Evolutionary conservation across 2,888 invertebrate genomes (phyloP).

Genomic region (Eucera pruinosa): DNA sequence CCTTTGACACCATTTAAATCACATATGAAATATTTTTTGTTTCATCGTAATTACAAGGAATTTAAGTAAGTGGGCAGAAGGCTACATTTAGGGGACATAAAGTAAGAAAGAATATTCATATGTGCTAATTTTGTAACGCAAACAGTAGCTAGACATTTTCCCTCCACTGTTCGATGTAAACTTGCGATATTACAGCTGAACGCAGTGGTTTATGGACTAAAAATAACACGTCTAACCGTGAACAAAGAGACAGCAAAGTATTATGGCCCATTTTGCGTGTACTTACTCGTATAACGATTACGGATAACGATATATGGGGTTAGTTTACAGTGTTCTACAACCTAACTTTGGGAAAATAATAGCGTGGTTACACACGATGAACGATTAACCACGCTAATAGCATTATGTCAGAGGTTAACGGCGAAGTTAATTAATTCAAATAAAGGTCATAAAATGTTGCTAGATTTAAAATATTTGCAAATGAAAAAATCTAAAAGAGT

Average conservation of each 20-base stretch:
- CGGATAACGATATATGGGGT: too few species aligned
- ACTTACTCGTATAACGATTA: slow-evolving; percentile 23
- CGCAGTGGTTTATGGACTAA: slow-evolving; percentile 13
- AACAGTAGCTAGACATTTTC: not conserved
- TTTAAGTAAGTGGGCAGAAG: too few species aligned
- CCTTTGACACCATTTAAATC: too few species aligned
- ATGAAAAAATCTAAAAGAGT: too few species aligned
- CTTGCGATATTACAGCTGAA: slow-evolving; percentile 2
- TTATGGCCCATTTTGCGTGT: slow-evolving; percentile 28
- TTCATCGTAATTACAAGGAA: too few species aligned
- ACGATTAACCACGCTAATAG: not conserved
- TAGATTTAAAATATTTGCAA: too few species aligned
- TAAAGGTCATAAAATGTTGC: too few species aligned
- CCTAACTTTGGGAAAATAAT: not conserved
- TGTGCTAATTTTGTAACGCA: too few species aligned
- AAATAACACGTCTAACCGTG: slow-evolving; percentile 24
- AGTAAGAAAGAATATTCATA: too few species aligned
- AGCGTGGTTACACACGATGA: not conserved
- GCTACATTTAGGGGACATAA: too few species aligned
- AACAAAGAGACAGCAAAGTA: slow-evolving; percentile 18
- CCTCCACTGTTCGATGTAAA: not conserved
- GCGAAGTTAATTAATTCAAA: not conserved
- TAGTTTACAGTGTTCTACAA: not conserved
- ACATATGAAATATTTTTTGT: too few species aligned
- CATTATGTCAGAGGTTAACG: not conserved